A percentile compares a stretch with the other conserved stretches of the same genome.
Evolutionary conservation across 2,113 vertebrate species (phyloP).

Genomic region (Alethe castanea): DNA sequence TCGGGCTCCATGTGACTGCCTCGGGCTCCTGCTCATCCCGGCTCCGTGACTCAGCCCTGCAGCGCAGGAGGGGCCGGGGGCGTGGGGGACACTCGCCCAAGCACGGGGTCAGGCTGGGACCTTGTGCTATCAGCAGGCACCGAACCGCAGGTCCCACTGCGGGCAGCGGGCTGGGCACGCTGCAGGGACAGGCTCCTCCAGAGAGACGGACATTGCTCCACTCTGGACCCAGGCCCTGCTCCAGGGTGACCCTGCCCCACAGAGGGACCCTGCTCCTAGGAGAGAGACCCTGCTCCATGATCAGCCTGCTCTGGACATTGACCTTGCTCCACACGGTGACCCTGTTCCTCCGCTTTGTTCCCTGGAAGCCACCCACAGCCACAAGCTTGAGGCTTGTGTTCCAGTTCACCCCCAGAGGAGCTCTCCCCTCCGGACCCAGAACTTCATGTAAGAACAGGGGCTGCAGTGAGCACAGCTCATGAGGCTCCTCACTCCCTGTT

Average conservation of each 20-base stretch:
- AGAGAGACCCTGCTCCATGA: not conserved
- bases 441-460: not conserved
- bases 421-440: not conserved
- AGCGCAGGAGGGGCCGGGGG: not conserved
- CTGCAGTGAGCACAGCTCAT: not conserved
- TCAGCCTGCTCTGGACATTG: not conserved
- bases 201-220: not conserved
- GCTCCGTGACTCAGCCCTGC: not conserved
- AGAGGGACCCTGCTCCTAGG: not conserved
- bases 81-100: not conserved
- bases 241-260: not conserved
- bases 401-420: not conserved
- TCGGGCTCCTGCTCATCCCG: not conserved
- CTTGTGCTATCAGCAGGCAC: not conserved
- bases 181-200: not conserved
- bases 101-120: not conserved
- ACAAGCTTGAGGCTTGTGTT: not conserved
- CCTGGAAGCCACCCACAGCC: not conserved
- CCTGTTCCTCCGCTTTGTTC: not conserved
- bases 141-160: accelerated
- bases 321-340: not conserved
- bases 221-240: not conserved
- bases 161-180: accelerated
- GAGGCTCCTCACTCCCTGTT: not conserved
- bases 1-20: not conserved